Evolutionary conservation across 2,113 vertebrate genomes (phyloP), one percentile per base, ranked within the genome.

Genomic region (Notiomystis cincta): DNA sequence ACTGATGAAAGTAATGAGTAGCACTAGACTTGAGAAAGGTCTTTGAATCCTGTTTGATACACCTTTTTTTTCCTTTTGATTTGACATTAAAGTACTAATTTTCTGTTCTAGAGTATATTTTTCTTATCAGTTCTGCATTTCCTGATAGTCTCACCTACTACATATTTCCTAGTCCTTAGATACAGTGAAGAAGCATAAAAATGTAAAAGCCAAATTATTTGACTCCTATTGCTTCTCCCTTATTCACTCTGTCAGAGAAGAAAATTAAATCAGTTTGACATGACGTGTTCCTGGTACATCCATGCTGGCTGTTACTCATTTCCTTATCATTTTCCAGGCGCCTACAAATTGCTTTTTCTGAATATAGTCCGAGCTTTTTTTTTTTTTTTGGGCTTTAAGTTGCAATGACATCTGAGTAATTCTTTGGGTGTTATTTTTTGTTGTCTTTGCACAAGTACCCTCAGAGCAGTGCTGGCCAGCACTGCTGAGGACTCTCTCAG

Each of bases 241-340:
- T 88, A 76, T 82, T 95, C 79, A 91, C 11, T 23, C 17, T 90
- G 44, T 82, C 82, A 82, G 57, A 78, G 65, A 85, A 90, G 40
- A 91, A 95, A 91, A 89, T 82, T 47, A 87, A 67, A 95, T 85
- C 48, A 84, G 31, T 53, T 87, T 91, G 73, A 76, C 45, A 40
- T n/a, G 24, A 51, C 35, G 73, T 87, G 50, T 30, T 85, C 47
- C 45, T 66, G 22, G 69, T 58, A 82, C 33, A 75, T 79, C 23
- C 47, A 56, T 56, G 64, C 19, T 60, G 18, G 16, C 7, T 72
- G 22, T 87, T 94, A 88, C 48, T 91, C 87, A 91, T 61, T 24
- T 79, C 33, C 47, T 84, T 75, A 60, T 87, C 9, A 84, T 90
- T 82, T 91, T 45, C 40, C 76, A 87, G 75, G n/a, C 15, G 4